Base-by-base conservation (phyloP, 1,140 invertebrate genomes). In the Helicorthomorpha holstii region DNA sequence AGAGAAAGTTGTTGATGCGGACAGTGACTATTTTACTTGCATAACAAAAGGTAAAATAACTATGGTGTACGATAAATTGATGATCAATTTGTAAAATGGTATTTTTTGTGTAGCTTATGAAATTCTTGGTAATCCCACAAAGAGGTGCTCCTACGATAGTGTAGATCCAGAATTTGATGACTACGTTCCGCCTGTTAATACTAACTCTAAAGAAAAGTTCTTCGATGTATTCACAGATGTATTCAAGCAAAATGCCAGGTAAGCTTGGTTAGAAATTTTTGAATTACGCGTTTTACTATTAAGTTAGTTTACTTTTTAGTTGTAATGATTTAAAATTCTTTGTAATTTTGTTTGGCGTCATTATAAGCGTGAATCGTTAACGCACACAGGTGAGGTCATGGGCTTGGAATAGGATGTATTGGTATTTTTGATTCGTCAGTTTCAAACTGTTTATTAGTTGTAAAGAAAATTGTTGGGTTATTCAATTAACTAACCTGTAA, bases 1-100 rank as follows among this genome's bases (percentile, higher is more conserved):
- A 42, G 87, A 91, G 66, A 79, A 85, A 59, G 76, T 92, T 12
- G 75, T 79, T 54, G 63, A 65, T 58, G 72, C 77, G 1, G 87
- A 91, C 58, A 83, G 92, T 62, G 93, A 97, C 71, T 97, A 98
- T 69, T 99, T 97, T 66, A 91, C 92, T 0, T 97, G 93, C 65
- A 98, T 99, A 61, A 97, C 93, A n/a, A 91, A 90, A 74, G 66
- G 67, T 69, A 52, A n/a, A n/a, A n/a, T n/a, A n/a, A n/a, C n/a
- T 34, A 7, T 7, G 29, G 29, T 7, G 29, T 34, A 34, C 29
- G 29, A 7, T 16, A 34, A 34, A 34, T 34, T 7, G 29, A 16
- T 34, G 29, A 34, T 34, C 16, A 34, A 34, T 7, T 34, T 34
- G 29, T 34, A 16, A 7, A 34, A 34, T 34, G 51, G 16, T 23